Evolutionary conservation across 2,797 vertebrate genomes (phyloP).

Genomic region (Pseudomugil gertrudae): DNA sequence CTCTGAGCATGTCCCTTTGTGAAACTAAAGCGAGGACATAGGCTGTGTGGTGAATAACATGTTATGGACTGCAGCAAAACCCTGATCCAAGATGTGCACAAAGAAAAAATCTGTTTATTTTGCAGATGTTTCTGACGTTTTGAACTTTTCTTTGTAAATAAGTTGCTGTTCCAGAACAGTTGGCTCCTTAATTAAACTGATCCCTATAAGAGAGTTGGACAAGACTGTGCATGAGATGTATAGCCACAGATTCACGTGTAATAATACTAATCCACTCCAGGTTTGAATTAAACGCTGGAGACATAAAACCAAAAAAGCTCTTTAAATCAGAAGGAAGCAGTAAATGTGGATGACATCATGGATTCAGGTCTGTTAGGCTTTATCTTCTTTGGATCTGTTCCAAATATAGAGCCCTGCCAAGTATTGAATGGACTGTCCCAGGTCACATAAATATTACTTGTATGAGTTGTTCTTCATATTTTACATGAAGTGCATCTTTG

Average conservation of each 20-base stretch:
- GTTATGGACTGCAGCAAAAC: not conserved
- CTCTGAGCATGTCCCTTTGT: not conserved
- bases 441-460: conserved; percentile 27
- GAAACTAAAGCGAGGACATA: not conserved
- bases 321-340: conserved; percentile 15
- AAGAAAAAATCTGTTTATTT: not conserved
- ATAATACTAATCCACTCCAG: not conserved
- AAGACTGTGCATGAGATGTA: not conserved
- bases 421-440: conserved; percentile 51
- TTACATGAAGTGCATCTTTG: not conserved
- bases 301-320: conserved; percentile 12
- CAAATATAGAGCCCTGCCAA: conserved; percentile 37
- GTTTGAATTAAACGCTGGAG: conserved; percentile 34
- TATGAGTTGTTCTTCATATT: conserved; percentile 1
- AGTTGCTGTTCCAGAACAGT: not conserved
- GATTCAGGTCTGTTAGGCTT: conserved; percentile 27
- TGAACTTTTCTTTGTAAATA: conserved; percentile 6
- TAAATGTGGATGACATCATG: conserved; percentile 66
- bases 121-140: not conserved
- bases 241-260: not conserved
- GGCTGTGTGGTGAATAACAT: not conserved
- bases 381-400: conserved; percentile 46
- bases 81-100: not conserved
- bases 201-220: not conserved
- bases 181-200: conserved; percentile 9